Evolutionary conservation across 2,888 invertebrate species (phyloP), one percentile per base, ranked within the genome.

Genomic region (Andrena trimmerana): DNA sequence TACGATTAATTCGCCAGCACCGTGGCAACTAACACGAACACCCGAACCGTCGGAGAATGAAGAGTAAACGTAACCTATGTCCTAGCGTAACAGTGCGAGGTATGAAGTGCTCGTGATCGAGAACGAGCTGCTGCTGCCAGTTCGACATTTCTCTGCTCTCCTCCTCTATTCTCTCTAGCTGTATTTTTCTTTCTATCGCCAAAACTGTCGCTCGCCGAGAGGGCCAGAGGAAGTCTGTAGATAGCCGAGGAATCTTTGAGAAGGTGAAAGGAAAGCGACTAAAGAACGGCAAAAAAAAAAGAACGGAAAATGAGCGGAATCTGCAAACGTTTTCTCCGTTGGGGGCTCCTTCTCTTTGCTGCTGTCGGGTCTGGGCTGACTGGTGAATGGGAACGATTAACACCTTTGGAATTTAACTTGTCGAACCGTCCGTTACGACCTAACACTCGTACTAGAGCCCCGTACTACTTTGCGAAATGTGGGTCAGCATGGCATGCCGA

Each of bases 311-410:
- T 16, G 24, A 77, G 69, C 50, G 59, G 59, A 70, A 70, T 86
- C 67, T 76, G 83, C 77, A 75, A 78, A 65, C 73, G 78, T 85
- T 74, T 76, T 83, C 79, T 84, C 81, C 77, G 78, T 57, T 69
- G 63, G 90, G 88, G 87, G 88, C 89, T 90, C 90, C 88, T 88
- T 90, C 88, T 91, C 82, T 89, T 82, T 88, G 90, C 91, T 89
- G 90, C 86, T 90, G 89, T 85, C 83, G 89, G 88, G 89, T 90
- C 90, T 90, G 87, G 89, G 81, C 86, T 90, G 87, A 71, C 82
- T 90, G 90, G 89, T 91, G 89, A 81, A 88, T 89, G 89, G 89
- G 85, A 85, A 87, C 75, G 81, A 90, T 88, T 90, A 90, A 89
- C 90, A 88, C 69, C 78, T 78, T 83, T 70, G 79, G 76, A 81